Conservation (phyloP, 2,888 invertebrate genomes). For the Phortica okadai region DNA sequence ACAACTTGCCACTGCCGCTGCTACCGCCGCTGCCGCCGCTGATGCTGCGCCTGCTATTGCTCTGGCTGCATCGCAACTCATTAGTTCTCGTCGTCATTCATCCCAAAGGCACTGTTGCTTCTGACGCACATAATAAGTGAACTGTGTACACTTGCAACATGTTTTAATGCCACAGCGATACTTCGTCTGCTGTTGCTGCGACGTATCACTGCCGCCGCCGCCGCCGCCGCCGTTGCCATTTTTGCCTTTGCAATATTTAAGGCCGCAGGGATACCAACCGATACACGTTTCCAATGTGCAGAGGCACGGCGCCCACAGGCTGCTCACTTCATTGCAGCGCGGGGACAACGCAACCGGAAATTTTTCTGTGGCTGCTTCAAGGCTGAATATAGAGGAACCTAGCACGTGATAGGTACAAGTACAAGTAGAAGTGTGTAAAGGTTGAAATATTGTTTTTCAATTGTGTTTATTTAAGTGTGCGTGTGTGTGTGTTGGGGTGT, state of each 20-base stretch:
- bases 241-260: slow-evolving; percentile 95
- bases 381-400: slow-evolving; percentile 86
- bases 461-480: not conserved
- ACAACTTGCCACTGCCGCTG: not conserved
- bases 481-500: too few relatives aligned
- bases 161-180: slow-evolving; percentile 98
- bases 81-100: slow-evolving; percentile 80
- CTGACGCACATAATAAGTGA: slow-evolving; percentile 89
- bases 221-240: slow-evolving; percentile 79
- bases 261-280: slow-evolving; percentile 96
- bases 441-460: not conserved
- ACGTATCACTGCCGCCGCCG: slow-evolving; percentile 49
- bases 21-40: not conserved
- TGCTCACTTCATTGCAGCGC: slow-evolving; percentile 83
- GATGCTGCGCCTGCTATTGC: too few relatives aligned
- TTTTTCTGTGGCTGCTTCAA: slow-evolving; percentile 83
- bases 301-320: slow-evolving; percentile 85
- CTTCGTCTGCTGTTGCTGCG: slow-evolving; percentile 78
- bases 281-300: slow-evolving; percentile 93
- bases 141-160: slow-evolving; percentile 92
- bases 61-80: slow-evolving; percentile 4
- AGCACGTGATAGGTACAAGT: too few relatives aligned
- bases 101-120: slow-evolving; percentile 90
- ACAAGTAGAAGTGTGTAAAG: too few relatives aligned
- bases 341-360: slow-evolving; percentile 80